These are phyloP conservation scores for Kryptolebias ocellatus DNA, from an alignment of 2,797 vertebrate genomes.

Conservation along the genomic window DNA sequence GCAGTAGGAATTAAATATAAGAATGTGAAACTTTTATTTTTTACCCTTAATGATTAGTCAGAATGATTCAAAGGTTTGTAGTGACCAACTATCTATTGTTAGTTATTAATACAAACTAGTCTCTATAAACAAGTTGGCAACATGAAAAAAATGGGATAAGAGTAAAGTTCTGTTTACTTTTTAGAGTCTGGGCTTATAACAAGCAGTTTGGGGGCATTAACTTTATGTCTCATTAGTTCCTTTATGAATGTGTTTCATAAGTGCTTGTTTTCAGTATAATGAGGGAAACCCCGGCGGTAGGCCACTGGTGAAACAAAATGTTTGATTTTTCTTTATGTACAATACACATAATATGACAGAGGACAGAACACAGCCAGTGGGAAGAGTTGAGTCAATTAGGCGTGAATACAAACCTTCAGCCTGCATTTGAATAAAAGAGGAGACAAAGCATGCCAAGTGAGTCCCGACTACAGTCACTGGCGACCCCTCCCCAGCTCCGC, in stretches of 20 bases:
- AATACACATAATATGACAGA: slow-evolving; percentile 44
- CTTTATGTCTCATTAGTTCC: slow-evolving; percentile 14
- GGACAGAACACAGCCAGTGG: slow-evolving; percentile 46
- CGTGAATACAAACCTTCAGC: slow-evolving; percentile 59
- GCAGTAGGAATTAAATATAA: too few relatives aligned
- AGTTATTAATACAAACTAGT: neutral
- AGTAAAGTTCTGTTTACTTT: slow-evolving; percentile 1
- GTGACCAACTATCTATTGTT: neutral
- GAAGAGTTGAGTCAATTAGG: slow-evolving; percentile 69
- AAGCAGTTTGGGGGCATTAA: slow-evolving; percentile 11
- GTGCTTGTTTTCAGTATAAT: slow-evolving; percentile 45
- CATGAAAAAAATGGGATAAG: neutral
- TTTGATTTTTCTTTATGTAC: slow-evolving; percentile 30
- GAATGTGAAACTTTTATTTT: too few relatives aligned
- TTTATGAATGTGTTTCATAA: slow-evolving; percentile 1
- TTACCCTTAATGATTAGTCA: too few relatives aligned
- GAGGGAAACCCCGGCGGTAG: slow-evolving; percentile 18
- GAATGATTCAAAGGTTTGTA: too few relatives aligned
- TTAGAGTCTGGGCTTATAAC: neutral
- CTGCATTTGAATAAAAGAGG: slow-evolving; percentile 56
- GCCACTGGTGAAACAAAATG: slow-evolving; percentile 36
- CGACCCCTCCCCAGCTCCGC: slow-evolving; percentile 42
- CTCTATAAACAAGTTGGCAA: neutral
- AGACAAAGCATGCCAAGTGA: slow-evolving; percentile 44
- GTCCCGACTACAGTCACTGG: slow-evolving; percentile 54